These are phyloP conservation scores for Montipora efflorescens DNA, from an alignment of 64 coral and sea anemone genomes.

Conservation along the genomic window DNA sequence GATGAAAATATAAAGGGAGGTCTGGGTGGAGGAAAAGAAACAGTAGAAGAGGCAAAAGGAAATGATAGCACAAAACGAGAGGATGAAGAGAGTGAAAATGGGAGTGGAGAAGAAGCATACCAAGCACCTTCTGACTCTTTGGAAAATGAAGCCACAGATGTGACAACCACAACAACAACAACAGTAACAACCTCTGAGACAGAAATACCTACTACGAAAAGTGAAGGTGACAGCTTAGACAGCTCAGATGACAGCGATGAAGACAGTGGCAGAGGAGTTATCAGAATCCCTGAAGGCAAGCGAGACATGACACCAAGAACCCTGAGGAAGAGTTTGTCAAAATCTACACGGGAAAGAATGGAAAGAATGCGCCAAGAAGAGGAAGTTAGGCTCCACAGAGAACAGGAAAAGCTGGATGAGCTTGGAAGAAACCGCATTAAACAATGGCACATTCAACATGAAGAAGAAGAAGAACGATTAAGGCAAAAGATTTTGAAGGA, in stretches of 20 bases:
- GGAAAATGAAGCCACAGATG: background rate
- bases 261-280: constrained; percentile 73
- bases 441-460: constrained; percentile 48
- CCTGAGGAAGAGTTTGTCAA: constrained; percentile 92
- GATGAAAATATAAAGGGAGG: constrained; percentile 56
- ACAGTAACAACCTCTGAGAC: constrained; percentile 9
- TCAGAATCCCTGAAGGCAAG: background rate
- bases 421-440: constrained; percentile 62
- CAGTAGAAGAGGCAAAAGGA: background rate
- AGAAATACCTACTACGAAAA: constrained; percentile 34
- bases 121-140: constrained; percentile 4
- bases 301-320: constrained; percentile 88
- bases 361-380: constrained; percentile 89
- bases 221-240: constrained; percentile 62
- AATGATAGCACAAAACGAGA: constrained; percentile 38
- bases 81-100: constrained; percentile 57
- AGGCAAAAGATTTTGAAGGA: constrained; percentile 89
- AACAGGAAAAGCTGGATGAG: constrained; percentile 73
- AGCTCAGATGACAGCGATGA: constrained; percentile 78
- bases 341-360: constrained; percentile 97
- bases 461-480: constrained; percentile 84
- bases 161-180: constrained; percentile 21
- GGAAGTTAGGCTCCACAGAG: constrained; percentile 79
- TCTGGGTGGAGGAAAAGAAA: constrained; percentile 19
- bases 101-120: constrained; percentile 26